Conservation (phyloP, 2,113 vertebrate species). For the Parus major region DNA sequence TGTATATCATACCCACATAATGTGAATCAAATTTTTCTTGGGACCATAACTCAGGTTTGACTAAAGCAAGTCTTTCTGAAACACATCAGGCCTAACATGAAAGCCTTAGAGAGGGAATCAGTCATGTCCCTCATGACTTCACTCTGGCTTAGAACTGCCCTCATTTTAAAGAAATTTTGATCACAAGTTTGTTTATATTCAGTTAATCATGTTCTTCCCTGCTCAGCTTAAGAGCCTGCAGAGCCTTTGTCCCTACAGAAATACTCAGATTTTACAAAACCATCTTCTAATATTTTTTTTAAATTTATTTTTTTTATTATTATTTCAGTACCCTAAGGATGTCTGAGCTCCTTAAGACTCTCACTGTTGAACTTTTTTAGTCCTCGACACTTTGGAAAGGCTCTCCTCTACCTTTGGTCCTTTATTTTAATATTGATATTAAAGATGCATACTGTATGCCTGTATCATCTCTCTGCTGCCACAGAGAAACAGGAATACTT, state of each 20-base stretch:
- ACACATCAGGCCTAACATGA: background rate
- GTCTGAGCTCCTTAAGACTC: background rate
- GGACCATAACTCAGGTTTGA: background rate
- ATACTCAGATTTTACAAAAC: background rate
- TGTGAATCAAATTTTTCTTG: background rate
- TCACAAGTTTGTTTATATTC: constrained; percentile 7
- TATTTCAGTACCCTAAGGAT: background rate
- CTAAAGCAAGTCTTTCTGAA: constrained; percentile 31
- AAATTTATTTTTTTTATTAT: background rate
- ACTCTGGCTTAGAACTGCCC: background rate
- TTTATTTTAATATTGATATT: background rate
- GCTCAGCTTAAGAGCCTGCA: background rate
- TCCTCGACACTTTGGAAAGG: background rate
- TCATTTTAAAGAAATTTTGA: background rate
- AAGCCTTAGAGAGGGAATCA: background rate
- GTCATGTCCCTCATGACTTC: background rate
- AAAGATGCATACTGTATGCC: background rate
- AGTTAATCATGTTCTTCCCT: background rate
- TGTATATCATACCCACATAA: background rate
- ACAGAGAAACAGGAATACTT: background rate
- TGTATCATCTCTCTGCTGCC: background rate
- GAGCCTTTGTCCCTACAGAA: background rate
- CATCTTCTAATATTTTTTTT: background rate
- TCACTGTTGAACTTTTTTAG: background rate
- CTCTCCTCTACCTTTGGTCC: background rate